Percentiles rank a stretch among this genome's conserved stretches.
These are phyloP conservation scores for Bombus breviceps DNA, from an alignment of 1,140 invertebrate genomes.

Conservation along the genomic window DNA sequence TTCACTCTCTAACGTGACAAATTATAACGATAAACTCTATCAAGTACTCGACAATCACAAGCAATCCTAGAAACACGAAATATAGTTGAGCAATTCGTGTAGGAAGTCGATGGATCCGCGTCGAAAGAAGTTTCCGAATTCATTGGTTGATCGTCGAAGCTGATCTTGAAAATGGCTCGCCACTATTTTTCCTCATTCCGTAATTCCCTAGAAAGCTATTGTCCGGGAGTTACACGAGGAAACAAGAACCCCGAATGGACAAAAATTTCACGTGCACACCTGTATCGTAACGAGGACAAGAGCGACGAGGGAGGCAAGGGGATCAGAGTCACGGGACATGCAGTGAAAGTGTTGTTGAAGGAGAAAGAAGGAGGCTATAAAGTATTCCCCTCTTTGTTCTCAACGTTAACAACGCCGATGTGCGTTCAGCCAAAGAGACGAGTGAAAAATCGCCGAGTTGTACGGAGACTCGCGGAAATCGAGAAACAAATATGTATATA, in stretches of 20 bases:
- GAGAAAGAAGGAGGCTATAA: conserved; percentile 60
- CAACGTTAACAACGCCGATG: conserved; percentile 2
- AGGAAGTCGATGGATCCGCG: background rate
- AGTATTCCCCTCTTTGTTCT: conserved; percentile 18
- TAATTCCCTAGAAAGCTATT: background rate
- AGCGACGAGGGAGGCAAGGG: conserved; percentile 48
- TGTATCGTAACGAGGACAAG: conserved; percentile 45
- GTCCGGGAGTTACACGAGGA: background rate
- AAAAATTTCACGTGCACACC: conserved; percentile 17
- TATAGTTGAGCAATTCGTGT: background rate
- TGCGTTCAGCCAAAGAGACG: conserved; percentile 1
- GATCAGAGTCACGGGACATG: conserved; percentile 70
- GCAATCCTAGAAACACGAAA: background rate
- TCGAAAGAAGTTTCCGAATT: conserved; percentile 13
- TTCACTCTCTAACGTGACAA: background rate
- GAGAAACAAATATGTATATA: background rate
- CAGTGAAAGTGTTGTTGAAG: conserved; percentile 73
- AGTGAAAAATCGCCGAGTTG: background rate
- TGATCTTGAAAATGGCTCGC: conserved; percentile 63
- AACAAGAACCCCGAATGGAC: background rate
- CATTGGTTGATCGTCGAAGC: background rate
- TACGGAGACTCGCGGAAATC: background rate
- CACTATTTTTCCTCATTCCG: conserved; percentile 64
- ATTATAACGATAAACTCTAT: background rate
- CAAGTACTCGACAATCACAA: background rate